Percentiles rank a stretch among this genome's conserved stretches.
Conservation (phyloP, 2,888 invertebrate species). For the Pheosia tremula region DNA sequence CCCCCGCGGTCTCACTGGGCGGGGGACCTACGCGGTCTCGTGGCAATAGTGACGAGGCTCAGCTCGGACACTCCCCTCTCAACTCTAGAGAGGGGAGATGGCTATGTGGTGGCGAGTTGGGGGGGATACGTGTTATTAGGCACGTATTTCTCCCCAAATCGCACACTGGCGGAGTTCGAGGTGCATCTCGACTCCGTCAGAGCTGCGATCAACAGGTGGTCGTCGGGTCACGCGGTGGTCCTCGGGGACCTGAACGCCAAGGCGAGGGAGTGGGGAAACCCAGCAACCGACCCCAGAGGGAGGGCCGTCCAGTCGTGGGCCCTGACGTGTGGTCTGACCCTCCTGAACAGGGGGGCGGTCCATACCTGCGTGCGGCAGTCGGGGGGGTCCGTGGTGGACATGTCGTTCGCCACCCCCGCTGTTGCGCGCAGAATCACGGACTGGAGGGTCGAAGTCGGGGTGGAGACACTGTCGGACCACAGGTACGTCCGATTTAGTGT, state of each 20-base stretch:
- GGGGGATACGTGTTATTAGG: conserved; percentile 15
- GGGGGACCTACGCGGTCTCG: neutral
- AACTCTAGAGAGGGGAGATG: conserved; percentile 10
- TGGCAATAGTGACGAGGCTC: neutral
- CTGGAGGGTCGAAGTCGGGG: neutral
- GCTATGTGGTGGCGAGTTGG: conserved; percentile 15
- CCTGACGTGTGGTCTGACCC: neutral
- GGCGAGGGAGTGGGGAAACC: conserved; percentile 26
- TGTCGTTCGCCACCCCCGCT: neutral
- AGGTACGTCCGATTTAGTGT: no score
- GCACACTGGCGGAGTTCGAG: conserved; percentile 27
- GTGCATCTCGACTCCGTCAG: conserved; percentile 13
- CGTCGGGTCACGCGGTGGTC: conserved; percentile 6
- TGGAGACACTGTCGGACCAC: no score
- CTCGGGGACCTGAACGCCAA: conserved; percentile 29
- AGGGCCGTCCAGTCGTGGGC: neutral
- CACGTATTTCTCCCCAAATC: conserved; percentile 32
- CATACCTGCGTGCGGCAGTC: neutral
- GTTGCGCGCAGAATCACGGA: neutral
- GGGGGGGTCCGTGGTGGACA: neutral
- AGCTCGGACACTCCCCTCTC: conserved; percentile 12
- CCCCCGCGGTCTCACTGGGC: conserved; percentile 4
- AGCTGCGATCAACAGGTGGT: neutral
- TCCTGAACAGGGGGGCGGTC: neutral
- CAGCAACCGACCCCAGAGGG: neutral